Evolutionary conservation across 2,797 vertebrate species (phyloP).

Genomic region (Nannoperca obscura): DNA sequence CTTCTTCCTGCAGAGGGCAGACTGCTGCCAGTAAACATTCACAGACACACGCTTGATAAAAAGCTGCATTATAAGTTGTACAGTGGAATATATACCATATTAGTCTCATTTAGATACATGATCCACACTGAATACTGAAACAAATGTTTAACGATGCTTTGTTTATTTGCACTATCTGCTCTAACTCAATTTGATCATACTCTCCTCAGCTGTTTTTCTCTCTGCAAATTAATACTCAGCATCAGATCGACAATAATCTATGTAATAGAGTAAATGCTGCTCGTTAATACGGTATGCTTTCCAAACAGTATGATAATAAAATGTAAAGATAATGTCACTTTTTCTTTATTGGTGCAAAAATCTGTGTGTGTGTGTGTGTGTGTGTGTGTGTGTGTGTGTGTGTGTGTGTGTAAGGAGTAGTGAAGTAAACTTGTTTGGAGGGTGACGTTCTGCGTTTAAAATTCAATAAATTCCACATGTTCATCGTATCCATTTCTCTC

Average conservation of each 20-base stretch:
- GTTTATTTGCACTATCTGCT: neutral
- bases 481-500: slow-evolving; percentile 56
- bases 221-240: neutral
- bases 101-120: neutral
- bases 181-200: neutral
- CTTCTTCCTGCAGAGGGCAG: slow-evolving; percentile 39
- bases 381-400: slow-evolving; percentile 8
- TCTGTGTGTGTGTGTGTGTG: slow-evolving; percentile 6
- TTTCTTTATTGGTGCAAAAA: slow-evolving; percentile 2
- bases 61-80: slow-evolving; percentile 14
- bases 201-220: neutral
- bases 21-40: neutral
- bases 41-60: neutral
- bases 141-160: neutral
- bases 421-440: neutral
- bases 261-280: neutral
- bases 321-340: neutral
- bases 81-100: neutral
- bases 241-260: neutral
- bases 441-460: slow-evolving; percentile 18
- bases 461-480: slow-evolving; percentile 37
- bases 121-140: neutral
- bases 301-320: slow-evolving; percentile 17
- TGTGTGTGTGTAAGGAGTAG: neutral
- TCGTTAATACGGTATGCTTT: slow-evolving; percentile 5